Evolutionary conservation across 2,888 invertebrate genomes (phyloP).

Genomic region (Quadriops clusia): DNA sequence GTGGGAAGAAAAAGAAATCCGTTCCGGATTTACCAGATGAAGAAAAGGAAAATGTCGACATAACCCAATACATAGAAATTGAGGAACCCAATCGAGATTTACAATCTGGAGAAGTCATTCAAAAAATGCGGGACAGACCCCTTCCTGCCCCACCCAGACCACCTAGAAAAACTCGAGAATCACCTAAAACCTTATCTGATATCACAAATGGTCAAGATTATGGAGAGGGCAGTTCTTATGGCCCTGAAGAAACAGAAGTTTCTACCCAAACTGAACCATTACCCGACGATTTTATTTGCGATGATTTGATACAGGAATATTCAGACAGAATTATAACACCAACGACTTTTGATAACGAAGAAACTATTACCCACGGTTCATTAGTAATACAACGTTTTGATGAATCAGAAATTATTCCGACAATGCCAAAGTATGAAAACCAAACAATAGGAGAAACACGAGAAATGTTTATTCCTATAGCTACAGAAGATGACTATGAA

Average conservation of each 20-base stretch:
- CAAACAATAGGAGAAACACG: conserved; percentile 14
- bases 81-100: conserved; percentile 47
- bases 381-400: conserved; percentile 54
- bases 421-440: conserved; percentile 24
- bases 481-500: conserved; percentile 23
- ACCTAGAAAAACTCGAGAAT: conserved; percentile 42
- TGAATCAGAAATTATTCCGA: conserved; percentile 25
- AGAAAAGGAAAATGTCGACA: conserved; percentile 33
- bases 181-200: conserved; percentile 21
- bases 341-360: conserved; percentile 41
- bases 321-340: conserved; percentile 25
- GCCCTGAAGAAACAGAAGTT: conserved; percentile 52
- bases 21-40: conserved; percentile 36
- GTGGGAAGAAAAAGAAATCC: conserved; percentile 51
- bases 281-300: conserved; percentile 64
- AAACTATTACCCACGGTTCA: conserved; percentile 52
- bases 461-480: conserved; percentile 11
- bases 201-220: conserved; percentile 28
- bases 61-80: conserved; percentile 49
- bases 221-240: conserved; percentile 11
- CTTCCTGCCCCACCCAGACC: conserved; percentile 79
- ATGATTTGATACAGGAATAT: conserved; percentile 40
- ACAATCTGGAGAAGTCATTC: conserved; percentile 63
- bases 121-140: conserved; percentile 76
- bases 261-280: conserved; percentile 79